These are phyloP conservation scores for Lophura nycthemera DNA, from an alignment of 2,113 vertebrate species.

Conservation along the genomic window DNA sequence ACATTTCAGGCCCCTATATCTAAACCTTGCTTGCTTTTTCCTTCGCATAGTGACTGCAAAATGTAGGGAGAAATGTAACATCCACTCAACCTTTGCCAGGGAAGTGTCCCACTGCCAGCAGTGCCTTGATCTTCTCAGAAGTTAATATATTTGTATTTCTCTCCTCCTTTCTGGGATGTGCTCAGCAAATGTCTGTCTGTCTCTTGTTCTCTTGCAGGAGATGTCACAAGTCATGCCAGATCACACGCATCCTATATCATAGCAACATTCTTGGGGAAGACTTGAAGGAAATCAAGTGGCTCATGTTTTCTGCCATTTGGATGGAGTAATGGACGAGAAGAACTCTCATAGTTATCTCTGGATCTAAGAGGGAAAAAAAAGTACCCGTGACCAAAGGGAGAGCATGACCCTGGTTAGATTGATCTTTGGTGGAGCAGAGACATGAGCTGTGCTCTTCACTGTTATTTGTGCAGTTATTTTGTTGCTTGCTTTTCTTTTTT, in stretches of 20 bases:
- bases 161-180: background rate
- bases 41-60: background rate
- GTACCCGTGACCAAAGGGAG: background rate
- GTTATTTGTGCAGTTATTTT: background rate
- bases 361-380: background rate
- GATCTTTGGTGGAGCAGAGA: accelerated
- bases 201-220: background rate
- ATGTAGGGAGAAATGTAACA: background rate
- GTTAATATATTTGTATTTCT: background rate
- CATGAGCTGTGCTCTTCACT: background rate
- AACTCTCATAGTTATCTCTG: background rate
- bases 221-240: background rate
- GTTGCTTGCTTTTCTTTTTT: background rate
- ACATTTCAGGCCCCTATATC: background rate
- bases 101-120: background rate
- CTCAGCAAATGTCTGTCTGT: background rate
- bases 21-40: background rate
- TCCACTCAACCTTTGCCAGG: background rate
- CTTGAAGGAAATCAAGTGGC: background rate
- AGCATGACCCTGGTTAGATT: background rate
- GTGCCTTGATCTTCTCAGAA: background rate
- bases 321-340: background rate
- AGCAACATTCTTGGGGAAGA: accelerated
- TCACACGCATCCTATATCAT: accelerated
- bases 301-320: background rate